A percentile compares a stretch with the other conserved stretches of the same genome.
phyloP scores from a whole-genome alignment of 2,888 invertebrate species.

The Pseudococcus longispinus region DNA sequence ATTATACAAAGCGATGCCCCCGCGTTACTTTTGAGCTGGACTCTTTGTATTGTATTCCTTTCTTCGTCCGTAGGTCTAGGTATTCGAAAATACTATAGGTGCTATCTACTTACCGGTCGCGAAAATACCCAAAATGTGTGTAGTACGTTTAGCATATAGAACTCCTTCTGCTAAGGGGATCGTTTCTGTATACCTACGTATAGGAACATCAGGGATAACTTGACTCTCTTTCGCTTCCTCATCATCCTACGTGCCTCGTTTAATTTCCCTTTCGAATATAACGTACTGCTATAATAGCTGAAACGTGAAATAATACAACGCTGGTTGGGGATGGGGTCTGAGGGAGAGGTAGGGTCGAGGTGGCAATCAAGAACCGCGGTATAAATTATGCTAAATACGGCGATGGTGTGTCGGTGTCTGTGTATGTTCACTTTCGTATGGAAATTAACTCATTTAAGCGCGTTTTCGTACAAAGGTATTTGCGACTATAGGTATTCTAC shows the following conservation, averaged over 20 bases:
- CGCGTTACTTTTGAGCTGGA: neutral
- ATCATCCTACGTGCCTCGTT: neutral
- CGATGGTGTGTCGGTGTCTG: neutral
- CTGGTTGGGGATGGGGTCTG: too few species aligned
- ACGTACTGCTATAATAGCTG: neutral
- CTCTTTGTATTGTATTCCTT: neutral
- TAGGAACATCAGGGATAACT: neutral
- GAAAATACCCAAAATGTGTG: neutral
- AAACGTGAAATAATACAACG: neutral
- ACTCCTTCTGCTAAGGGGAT: neutral
- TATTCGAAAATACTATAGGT: neutral
- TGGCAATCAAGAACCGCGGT: slow-evolving; percentile 10
- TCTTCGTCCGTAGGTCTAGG: neutral
- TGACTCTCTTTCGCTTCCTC: neutral
- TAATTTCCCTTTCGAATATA: slow-evolving; percentile 6
- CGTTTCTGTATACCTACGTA: neutral
- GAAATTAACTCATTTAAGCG: slow-evolving; percentile 29
- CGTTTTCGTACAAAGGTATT: neutral
- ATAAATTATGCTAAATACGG: slow-evolving; percentile 20
- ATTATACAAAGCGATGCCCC: neutral
- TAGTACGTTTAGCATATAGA: neutral
- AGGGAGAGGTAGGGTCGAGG: neutral
- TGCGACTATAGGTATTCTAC: neutral
- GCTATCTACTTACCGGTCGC: neutral
- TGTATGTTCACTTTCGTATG: slow-evolving; percentile 19